Conservation (phyloP, 2,797 vertebrate genomes). For the Agapornis canus region DNA sequence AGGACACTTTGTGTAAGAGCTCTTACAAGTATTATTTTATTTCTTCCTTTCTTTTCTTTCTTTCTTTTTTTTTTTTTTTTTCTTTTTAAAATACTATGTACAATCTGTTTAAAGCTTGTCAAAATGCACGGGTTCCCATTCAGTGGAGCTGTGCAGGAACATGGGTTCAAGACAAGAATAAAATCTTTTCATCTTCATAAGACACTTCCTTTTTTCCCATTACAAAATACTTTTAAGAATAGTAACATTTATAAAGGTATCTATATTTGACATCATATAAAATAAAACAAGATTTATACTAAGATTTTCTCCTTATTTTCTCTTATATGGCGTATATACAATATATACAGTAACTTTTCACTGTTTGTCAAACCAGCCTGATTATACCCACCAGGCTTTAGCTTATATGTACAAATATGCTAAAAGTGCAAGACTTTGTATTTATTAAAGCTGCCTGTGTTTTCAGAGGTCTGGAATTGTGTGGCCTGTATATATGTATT, state of each 20-base stretch:
- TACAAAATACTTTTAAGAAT: constrained; percentile 75
- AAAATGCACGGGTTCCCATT: neutral
- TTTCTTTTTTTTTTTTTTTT: neutral
- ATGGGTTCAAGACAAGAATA: constrained; percentile 67
- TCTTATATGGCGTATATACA: constrained; percentile 48
- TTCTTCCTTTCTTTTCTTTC: neutral
- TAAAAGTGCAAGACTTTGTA: constrained; percentile 74
- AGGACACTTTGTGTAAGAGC: neutral
- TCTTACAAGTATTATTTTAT: constrained; percentile 60
- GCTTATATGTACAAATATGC: constrained; percentile 70
- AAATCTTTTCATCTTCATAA: constrained; percentile 69
- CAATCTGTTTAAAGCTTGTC: constrained; percentile 74
- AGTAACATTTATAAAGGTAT: constrained; percentile 73
- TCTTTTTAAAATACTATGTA: constrained; percentile 66
- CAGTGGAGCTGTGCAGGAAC: constrained; percentile 13
- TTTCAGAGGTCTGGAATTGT: constrained; percentile 67
- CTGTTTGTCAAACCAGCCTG: constrained; percentile 45
- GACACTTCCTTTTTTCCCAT: constrained; percentile 66
- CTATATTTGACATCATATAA: constrained; percentile 73
- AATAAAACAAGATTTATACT: constrained; percentile 71
- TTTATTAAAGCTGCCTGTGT: constrained; percentile 70
- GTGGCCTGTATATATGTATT: neutral
- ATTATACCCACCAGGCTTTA: constrained; percentile 54
- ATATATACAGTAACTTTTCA: constrained; percentile 61
- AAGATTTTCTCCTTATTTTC: neutral